Conservation (phyloP, 2,888 invertebrate species). For the Drosophila koepferae region DNA sequence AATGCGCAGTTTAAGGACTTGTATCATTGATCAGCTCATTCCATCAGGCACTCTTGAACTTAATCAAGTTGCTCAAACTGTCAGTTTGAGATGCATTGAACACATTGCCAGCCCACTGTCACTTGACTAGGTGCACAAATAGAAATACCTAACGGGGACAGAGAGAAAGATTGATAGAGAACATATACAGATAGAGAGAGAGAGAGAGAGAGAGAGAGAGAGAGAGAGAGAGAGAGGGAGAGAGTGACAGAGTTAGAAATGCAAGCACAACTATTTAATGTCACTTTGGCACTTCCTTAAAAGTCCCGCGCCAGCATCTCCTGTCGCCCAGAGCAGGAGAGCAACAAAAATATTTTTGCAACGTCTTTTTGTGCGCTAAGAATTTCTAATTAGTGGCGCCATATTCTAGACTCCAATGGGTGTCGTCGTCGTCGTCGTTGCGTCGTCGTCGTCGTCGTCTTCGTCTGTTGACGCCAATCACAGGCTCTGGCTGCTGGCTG, state of each 20-base stretch:
- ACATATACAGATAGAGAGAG: not conserved
- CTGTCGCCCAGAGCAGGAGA: constrained; percentile 39
- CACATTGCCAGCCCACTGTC: constrained; percentile 10
- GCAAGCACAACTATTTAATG: constrained; percentile 76
- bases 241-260: constrained; percentile 38
- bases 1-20: no score
- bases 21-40: no score
- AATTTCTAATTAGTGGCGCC: constrained; percentile 81
- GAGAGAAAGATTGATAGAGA: not conserved
- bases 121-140: constrained; percentile 9
- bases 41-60: not conserved
- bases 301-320: constrained; percentile 60
- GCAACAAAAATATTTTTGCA: constrained; percentile 67
- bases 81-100: not conserved
- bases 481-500: constrained; percentile 46
- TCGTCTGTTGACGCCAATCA: constrained; percentile 58
- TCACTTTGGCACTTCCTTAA: constrained; percentile 79
- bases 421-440: constrained; percentile 42
- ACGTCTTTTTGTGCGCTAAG: constrained; percentile 71
- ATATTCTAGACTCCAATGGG: constrained; percentile 74
- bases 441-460: constrained; percentile 26
- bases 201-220: not conserved
- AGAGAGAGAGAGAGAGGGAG: not conserved
- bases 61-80: constrained; percentile 10
- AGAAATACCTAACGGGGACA: not conserved